These are phyloP conservation scores for Charanyca ferruginea DNA, from an alignment of 2,888 invertebrate genomes.

Conservation along the genomic window DNA sequence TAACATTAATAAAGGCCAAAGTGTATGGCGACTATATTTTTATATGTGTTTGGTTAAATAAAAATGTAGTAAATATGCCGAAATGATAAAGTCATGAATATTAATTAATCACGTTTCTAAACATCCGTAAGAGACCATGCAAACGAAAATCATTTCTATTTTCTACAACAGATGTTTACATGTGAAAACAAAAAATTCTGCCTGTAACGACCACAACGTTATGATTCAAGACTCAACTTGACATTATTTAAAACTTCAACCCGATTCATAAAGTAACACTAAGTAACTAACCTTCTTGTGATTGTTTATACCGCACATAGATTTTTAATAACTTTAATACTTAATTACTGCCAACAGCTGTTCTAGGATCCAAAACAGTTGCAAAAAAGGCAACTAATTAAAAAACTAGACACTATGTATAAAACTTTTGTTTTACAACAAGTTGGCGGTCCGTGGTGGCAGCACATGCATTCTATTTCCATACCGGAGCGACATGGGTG, in stretches of 20 bases:
- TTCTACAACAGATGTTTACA: no score
- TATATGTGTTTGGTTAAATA: neutral
- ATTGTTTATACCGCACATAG: neutral
- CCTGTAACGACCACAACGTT: no score
- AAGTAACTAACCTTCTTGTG: neutral
- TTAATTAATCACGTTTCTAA: no score
- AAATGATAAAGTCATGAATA: no score
- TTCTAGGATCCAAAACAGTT: neutral
- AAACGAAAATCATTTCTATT: neutral
- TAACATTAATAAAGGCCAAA: neutral
- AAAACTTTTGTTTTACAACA: slow-evolving; percentile 56
- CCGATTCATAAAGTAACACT: neutral
- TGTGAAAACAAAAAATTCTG: no score
- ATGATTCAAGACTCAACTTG: no score
- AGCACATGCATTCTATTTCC: slow-evolving; percentile 79
- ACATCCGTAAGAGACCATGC: neutral
- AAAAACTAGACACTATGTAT: slow-evolving; percentile 17
- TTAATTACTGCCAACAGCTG: slow-evolving; percentile 5
- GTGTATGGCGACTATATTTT: neutral
- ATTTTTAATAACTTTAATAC: neutral
- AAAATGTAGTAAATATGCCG: no score
- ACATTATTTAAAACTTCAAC: neutral
- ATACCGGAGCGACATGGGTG: slow-evolving; percentile 81
- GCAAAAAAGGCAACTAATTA: slow-evolving; percentile 13
- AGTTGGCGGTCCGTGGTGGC: slow-evolving; percentile 55